Evolutionary conservation across 1,140 invertebrate genomes (phyloP).

Genomic region (Eriocheir sinensis): DNA sequence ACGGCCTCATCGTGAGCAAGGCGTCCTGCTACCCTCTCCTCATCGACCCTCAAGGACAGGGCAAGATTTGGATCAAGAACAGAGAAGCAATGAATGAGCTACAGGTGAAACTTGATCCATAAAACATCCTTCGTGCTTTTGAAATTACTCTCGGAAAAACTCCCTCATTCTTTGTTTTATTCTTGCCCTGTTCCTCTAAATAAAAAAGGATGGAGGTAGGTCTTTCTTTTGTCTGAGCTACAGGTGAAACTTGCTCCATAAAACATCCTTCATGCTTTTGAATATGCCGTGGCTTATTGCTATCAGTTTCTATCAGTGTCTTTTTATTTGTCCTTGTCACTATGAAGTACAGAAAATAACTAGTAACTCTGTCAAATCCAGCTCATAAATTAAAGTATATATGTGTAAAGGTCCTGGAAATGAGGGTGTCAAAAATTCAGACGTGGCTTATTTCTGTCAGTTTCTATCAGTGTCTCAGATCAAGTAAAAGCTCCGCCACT

Average conservation of each 20-base stretch:
- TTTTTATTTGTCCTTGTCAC: neutral
- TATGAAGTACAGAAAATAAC: neutral
- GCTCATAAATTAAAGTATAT: neutral
- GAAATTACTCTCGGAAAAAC: no score
- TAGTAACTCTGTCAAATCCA: neutral
- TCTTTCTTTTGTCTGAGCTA: no score
- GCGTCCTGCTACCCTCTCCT: slow-evolving; percentile 96
- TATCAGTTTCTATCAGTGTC: neutral
- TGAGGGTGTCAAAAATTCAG: no score
- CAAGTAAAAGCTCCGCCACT: no score
- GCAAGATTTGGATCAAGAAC: slow-evolving; percentile 98
- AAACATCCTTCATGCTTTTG: neutral
- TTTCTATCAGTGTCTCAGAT: no score
- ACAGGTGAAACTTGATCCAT: slow-evolving; percentile 80
- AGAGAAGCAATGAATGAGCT: slow-evolving; percentile 95
- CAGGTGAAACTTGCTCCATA: no score
- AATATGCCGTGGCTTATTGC: neutral
- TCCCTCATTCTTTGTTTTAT: no score
- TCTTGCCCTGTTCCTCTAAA: no score
- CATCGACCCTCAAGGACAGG: slow-evolving; percentile 98
- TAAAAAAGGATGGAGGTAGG: no score
- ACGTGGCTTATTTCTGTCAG: no score
- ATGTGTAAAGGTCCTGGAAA: neutral
- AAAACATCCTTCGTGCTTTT: no score
- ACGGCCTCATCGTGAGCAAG: slow-evolving; percentile 97